phyloP scores from a whole-genome alignment of 2,888 invertebrate species.

The Tholera decimalis region DNA sequence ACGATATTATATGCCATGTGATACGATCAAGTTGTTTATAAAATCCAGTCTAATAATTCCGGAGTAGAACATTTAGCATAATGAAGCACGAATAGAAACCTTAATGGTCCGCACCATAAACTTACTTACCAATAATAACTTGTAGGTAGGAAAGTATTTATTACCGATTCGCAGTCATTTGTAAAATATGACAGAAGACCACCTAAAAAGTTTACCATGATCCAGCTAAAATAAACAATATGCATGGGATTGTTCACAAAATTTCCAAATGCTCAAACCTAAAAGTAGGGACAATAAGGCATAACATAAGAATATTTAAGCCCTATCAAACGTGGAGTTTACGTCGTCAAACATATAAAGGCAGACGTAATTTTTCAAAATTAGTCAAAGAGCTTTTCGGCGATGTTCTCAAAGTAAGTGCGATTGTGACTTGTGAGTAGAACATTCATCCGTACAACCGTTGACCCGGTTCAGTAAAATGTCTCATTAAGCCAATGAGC shows the following conservation, averaged over 20 bases:
- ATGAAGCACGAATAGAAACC: conserved; percentile 31
- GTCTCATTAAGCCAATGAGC: conserved; percentile 77
- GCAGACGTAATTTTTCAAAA: conserved; percentile 71
- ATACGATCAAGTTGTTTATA: conserved; percentile 43
- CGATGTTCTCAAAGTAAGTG: conserved; percentile 64
- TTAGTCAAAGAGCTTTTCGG: conserved; percentile 72
- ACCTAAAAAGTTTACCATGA: background rate
- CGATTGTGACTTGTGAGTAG: conserved; percentile 45
- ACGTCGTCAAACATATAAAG: conserved; percentile 54
- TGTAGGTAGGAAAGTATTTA: background rate
- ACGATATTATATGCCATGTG: conserved; percentile 35
- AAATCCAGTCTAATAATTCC: conserved; percentile 35
- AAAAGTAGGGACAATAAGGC: conserved; percentile 31
- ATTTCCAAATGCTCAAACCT: conserved; percentile 7
- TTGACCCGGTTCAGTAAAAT: conserved; percentile 74
- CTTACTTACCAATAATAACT: no score
- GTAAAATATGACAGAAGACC: background rate
- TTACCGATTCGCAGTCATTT: background rate
- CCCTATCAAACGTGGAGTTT: conserved; percentile 54
- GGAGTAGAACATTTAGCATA: conserved; percentile 47
- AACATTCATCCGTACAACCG: conserved; percentile 45
- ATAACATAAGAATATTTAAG: conserved; percentile 55
- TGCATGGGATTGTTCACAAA: conserved; percentile 25
- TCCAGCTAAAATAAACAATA: background rate
- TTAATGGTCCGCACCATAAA: background rate